Base-by-base conservation (phyloP, 2,888 invertebrate species). In the Dynastes maya region DNA sequence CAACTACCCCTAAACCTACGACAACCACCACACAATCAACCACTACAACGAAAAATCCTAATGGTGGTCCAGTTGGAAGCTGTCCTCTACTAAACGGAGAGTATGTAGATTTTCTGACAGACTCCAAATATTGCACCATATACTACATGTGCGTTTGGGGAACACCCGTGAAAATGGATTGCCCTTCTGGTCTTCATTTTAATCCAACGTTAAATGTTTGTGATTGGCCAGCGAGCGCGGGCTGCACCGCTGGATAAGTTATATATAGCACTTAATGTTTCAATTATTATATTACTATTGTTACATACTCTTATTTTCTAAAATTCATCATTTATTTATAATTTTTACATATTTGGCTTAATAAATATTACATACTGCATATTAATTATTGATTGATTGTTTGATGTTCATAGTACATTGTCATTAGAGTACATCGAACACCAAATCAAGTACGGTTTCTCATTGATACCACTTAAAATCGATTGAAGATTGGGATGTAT, bases 121-220 rank as follows among this genome's bases (percentile, higher is more conserved):
- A 80, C 37, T 78, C 78, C 29, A 71, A 63, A 11, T 77, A 81
- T 71, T 81, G 81, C 58, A 71, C 77, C 3, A 77, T 68, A 11
- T 81, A 67, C 63, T 81, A 75, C 65, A 79, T 79, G 74, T 81
- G 81, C 61, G 40, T 65, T 29, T 72, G 76, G 64, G 81, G 81
- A 8, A 32, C 29, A 22, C 79, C 81, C 13, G 32, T 79, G 58
- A 29, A 75, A 29, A 77, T 78, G 27, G 16, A 51, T n/a, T 81
- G 81, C 32, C 80, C 80, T 11, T 16, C 61, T 13, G 81, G 80
- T 45, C 80, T 77, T 32, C 74, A 74, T 27, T 78, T 78, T 22
- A 78, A 78, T 65, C 78, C 78, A 40, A 64, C 53, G 11, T 22
- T 72, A 29, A 65, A 67, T 27, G 74, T 78, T 16, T 80, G 80